phyloP scores from a whole-genome alignment of 2,888 invertebrate genomes.

The Tholera decimalis region DNA sequence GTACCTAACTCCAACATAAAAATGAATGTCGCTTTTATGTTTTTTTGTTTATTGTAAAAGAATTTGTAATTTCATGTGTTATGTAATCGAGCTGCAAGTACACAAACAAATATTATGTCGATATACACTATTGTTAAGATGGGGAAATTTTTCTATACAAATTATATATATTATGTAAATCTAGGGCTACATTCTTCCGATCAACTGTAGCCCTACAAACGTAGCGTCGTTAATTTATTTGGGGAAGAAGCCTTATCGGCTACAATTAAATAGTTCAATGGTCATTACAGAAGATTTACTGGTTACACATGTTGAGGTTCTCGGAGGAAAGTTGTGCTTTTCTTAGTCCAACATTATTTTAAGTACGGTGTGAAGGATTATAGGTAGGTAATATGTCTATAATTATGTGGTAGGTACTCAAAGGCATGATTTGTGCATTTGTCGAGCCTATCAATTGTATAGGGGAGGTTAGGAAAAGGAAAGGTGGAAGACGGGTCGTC shows the following conservation, averaged over 20 bases:
- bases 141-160: too few species aligned
- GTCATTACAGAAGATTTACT: slow-evolving; percentile 79
- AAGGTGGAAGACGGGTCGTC: too few species aligned
- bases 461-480: background rate
- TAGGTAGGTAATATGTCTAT: background rate
- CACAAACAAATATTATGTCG: too few species aligned
- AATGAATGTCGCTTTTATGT: too few species aligned
- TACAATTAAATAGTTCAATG: slow-evolving; percentile 76
- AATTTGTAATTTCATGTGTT: too few species aligned
- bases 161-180: too few species aligned
- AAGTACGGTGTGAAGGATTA: slow-evolving; percentile 1
- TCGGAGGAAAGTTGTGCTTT: slow-evolving; percentile 46
- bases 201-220: slow-evolving; percentile 63
- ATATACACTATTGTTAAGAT: too few species aligned
- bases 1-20: too few species aligned
- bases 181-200: slow-evolving; percentile 10
- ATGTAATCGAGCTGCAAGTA: too few species aligned
- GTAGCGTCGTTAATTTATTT: slow-evolving; percentile 72
- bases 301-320: slow-evolving; percentile 75
- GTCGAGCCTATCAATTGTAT: background rate
- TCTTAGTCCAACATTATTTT: background rate
- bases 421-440: background rate
- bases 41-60: too few species aligned
- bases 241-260: slow-evolving; percentile 61
- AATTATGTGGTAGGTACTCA: too few species aligned